Percentiles rank a stretch among this genome's conserved stretches.
These are phyloP conservation scores for Neotoma lepida DNA, from an alignment of 2,113 vertebrate genomes.

Conservation along the genomic window DNA sequence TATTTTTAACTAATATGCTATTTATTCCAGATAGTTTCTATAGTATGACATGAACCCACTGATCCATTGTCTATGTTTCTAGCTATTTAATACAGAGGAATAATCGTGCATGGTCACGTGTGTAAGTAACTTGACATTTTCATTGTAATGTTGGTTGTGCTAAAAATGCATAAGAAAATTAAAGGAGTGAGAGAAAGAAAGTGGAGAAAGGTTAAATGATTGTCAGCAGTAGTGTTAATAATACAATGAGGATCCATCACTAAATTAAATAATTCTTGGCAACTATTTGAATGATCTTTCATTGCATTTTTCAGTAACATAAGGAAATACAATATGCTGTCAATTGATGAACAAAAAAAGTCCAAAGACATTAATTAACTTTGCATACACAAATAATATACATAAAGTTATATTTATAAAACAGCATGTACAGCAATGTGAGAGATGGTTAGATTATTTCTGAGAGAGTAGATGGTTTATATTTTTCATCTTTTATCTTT, in stretches of 20 bases:
- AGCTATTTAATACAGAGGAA: neutral
- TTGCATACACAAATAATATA: neutral
- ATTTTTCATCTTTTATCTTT: constrained; percentile 25
- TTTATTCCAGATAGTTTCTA: neutral
- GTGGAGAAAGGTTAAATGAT: neutral
- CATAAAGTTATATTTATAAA: neutral
- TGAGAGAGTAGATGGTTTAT: neutral
- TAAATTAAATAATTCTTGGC: neutral
- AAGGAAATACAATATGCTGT: neutral
- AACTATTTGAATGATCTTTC: neutral
- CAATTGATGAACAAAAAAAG: neutral
- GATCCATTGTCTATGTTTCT: neutral
- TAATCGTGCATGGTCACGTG: neutral
- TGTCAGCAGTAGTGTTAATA: neutral
- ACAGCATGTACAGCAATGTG: neutral
- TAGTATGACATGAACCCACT: accelerated
- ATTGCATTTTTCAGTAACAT: neutral
- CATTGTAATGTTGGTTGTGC: neutral
- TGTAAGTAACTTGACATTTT: neutral
- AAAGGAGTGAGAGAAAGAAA: too few species aligned
- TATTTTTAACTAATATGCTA: neutral
- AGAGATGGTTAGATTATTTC: neutral
- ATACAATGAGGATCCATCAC: neutral
- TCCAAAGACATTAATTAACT: neutral
- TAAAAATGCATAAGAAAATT: neutral